phyloP scores from a whole-genome alignment of 2,888 invertebrate species.

The Lissonota sp. region DNA sequence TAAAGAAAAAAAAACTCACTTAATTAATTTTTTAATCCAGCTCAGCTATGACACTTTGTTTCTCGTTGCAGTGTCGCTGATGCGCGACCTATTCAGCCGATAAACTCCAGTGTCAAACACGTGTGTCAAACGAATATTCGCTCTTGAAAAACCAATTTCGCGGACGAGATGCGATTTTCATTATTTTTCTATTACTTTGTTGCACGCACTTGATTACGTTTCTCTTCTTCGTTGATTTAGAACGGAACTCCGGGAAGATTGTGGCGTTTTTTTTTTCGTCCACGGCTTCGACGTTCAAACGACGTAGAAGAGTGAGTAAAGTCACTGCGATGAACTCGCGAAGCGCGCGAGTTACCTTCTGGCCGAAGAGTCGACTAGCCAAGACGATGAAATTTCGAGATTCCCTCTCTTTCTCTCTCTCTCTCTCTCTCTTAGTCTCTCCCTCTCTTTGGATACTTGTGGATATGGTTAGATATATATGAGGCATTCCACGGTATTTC shows the following conservation, averaged over 20 bases:
- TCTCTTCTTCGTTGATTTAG: neutral
- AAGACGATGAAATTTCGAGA: slow-evolving; percentile 42
- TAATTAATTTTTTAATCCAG: neutral
- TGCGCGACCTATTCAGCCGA: too few species aligned
- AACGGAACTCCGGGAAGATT: neutral
- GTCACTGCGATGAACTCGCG: slow-evolving; percentile 24
- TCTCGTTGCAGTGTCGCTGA: too few species aligned
- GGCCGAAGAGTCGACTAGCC: slow-evolving; percentile 14
- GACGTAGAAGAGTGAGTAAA: neutral
- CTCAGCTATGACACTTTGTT: too few species aligned
- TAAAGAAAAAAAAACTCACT: neutral
- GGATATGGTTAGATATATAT: slow-evolving; percentile 15
- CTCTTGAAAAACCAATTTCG: slow-evolving; percentile 43
- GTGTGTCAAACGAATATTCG: neutral
- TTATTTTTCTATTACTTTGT: neutral
- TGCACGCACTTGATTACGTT: neutral
- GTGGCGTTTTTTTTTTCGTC: neutral
- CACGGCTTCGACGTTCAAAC: neutral
- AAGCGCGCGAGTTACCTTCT: slow-evolving; percentile 49
- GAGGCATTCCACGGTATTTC: too few species aligned
- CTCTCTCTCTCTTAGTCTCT: slow-evolving; percentile 10
- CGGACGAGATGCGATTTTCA: slow-evolving; percentile 23
- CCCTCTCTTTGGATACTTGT: too few species aligned
- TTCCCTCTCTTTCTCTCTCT: slow-evolving; percentile 23
- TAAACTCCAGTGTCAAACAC: too few species aligned